A percentile compares a stretch with the other conserved stretches of the same genome.
These are phyloP conservation scores for Cassiopea andromeda DNA, from an alignment of 30 jellyfish, hydroid and myxozoan genomes.

Conservation along the genomic window DNA sequence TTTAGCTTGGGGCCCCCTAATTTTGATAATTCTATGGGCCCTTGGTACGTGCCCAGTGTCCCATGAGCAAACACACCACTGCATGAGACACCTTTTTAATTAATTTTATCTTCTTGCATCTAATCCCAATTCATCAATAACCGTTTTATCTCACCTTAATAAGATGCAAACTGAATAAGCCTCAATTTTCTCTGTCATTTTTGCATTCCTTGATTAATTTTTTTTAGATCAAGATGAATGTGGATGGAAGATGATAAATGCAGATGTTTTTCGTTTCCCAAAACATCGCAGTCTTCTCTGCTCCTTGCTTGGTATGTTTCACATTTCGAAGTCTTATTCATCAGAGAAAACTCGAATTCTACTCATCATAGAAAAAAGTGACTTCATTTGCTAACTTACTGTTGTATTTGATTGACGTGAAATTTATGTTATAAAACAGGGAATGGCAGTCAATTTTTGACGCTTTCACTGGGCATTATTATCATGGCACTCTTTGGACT, in stretches of 20 bases:
- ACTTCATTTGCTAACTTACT: no score
- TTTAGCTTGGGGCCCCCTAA: no score
- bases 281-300: constrained; percentile 84
- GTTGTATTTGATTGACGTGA: not conserved
- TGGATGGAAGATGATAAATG: constrained; percentile 97
- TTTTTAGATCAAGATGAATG: constrained; percentile 91
- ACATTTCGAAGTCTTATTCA: not conserved
- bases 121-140: no score
- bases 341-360: not conserved
- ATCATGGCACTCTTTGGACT: constrained; percentile 89
- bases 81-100: no score
- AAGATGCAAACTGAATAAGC: no score
- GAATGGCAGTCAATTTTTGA: constrained; percentile 90
- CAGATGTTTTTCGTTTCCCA: constrained; percentile 97
- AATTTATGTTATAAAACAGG: constrained; percentile 47
- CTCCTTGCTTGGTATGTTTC: constrained; percentile 80
- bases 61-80: no score
- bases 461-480: constrained; percentile 88
- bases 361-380: not conserved
- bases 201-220: not conserved
- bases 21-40: no score
- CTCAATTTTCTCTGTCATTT: not conserved
- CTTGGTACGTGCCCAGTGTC: no score
- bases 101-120: no score
- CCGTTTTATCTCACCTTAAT: no score